Conservation (phyloP, 2,113 vertebrate species). For the Sphyrna mokarran region DNA sequence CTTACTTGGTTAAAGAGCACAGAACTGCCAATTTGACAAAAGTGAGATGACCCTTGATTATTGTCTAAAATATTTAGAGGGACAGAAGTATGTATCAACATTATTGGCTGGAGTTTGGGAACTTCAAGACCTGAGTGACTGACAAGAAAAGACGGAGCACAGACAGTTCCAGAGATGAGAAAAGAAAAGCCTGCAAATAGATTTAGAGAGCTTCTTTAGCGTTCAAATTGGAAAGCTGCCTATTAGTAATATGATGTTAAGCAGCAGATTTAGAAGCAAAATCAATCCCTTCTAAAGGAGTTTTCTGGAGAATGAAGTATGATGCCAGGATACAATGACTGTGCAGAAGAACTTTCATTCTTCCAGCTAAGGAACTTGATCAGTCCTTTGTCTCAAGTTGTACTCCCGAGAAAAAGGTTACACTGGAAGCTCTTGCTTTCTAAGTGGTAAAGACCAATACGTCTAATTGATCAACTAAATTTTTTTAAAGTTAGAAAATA, state of each 20-base stretch:
- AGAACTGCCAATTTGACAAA: neutral
- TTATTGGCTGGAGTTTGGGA: neutral
- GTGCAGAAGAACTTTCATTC: neutral
- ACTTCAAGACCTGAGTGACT: neutral
- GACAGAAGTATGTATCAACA: neutral
- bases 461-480: neutral
- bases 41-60: neutral
- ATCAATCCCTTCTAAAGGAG: neutral
- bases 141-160: neutral
- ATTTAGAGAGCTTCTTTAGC: neutral
- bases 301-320: neutral
- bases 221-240: neutral
- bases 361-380: neutral
- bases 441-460: neutral
- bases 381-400: neutral
- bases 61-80: neutral
- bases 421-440: neutral
- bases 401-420: neutral
- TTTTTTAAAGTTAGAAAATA: neutral
- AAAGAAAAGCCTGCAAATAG: neutral
- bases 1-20: neutral
- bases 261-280: neutral
- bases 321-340: neutral
- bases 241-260: neutral
- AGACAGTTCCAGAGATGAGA: neutral